These are phyloP conservation scores for Tetraodon nigroviridis DNA, from an alignment of 2,113 vertebrate genomes.

Conservation along the genomic window DNA sequence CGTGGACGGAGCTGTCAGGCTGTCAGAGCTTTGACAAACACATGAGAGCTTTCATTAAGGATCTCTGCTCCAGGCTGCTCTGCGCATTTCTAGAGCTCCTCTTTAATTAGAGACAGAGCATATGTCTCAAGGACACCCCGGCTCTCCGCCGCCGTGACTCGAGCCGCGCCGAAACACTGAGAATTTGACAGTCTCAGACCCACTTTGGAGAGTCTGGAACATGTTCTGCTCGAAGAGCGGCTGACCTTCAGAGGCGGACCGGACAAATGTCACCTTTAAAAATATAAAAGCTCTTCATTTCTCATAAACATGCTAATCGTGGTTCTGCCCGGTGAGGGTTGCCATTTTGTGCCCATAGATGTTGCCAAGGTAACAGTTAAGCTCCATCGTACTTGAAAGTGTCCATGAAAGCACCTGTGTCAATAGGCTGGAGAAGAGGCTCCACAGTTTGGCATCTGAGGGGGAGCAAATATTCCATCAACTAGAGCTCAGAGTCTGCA, in stretches of 20 bases:
- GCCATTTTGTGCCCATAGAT: too few species aligned
- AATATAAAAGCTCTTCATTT: constrained; percentile 3
- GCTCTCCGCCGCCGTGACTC: constrained; percentile 16
- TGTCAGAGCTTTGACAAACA: constrained; percentile 5
- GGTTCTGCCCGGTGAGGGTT: too few species aligned
- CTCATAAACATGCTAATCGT: too few species aligned
- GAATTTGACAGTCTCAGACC: constrained; percentile 31
- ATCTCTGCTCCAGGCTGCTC: constrained; percentile 7
- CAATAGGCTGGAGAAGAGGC: too few species aligned
- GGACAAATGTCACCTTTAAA: constrained; percentile 42
- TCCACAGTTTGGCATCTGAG: too few species aligned
- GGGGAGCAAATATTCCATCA: too few species aligned
- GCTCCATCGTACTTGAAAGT: too few species aligned
- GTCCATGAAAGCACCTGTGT: too few species aligned
- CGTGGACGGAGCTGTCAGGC: neutral
- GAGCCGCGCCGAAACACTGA: constrained; percentile 13
- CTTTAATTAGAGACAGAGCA: constrained; percentile 42
- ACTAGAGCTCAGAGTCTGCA: too few species aligned
- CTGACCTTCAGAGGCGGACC: constrained; percentile 43
- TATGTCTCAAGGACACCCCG: constrained; percentile 54
- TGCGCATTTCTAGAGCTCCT: constrained; percentile 7
- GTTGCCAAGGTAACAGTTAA: too few species aligned
- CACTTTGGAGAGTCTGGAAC: constrained; percentile 21
- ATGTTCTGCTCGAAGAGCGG: constrained; percentile 21
- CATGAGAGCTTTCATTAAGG: constrained; percentile 12